Percentiles rank a stretch among this genome's conserved stretches.
Conservation (phyloP, 2,888 invertebrate genomes). For the Drosophila meridionalis region DNA sequence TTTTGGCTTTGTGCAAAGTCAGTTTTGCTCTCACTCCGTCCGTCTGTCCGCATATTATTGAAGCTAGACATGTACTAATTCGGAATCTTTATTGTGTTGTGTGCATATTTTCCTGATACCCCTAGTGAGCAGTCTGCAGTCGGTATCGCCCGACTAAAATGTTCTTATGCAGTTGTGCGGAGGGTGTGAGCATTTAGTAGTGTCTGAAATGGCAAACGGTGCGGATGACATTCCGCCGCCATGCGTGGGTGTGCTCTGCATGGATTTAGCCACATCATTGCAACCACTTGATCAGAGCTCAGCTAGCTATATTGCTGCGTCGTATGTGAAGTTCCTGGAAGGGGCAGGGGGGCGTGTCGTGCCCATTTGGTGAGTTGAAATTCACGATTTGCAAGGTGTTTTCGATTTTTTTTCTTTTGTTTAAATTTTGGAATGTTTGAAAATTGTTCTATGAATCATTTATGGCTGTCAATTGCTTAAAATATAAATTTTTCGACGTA, state of each 20-base stretch:
- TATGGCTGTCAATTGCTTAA: conserved; percentile 2
- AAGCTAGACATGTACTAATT: too few relatives aligned
- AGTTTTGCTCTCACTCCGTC: too few relatives aligned
- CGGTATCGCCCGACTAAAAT: too few relatives aligned
- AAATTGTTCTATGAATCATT: not conserved
- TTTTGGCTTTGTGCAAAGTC: too few relatives aligned
- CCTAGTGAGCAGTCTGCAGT: too few relatives aligned
- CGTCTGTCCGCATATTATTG: too few relatives aligned
- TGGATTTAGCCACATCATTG: conserved; percentile 88
- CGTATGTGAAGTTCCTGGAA: conserved; percentile 94
- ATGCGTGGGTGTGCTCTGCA: conserved; percentile 86
- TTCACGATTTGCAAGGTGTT: not conserved
- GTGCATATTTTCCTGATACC: too few relatives aligned
- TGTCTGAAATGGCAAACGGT: not conserved
- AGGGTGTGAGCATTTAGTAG: not conserved
- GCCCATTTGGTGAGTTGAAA: conserved; percentile 89
- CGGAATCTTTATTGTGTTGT: too few relatives aligned
- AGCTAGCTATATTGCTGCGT: conserved; percentile 89
- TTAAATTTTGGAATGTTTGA: not conserved
- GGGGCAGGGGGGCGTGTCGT: conserved; percentile 93
- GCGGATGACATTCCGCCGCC: not conserved
- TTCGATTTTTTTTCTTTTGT: not conserved
- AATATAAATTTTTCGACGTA: not conserved
- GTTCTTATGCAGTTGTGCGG: too few relatives aligned
- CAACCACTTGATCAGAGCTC: conserved; percentile 85